phyloP scores from a whole-genome alignment of 1,140 invertebrate species.

The Vanessa tameamea region DNA sequence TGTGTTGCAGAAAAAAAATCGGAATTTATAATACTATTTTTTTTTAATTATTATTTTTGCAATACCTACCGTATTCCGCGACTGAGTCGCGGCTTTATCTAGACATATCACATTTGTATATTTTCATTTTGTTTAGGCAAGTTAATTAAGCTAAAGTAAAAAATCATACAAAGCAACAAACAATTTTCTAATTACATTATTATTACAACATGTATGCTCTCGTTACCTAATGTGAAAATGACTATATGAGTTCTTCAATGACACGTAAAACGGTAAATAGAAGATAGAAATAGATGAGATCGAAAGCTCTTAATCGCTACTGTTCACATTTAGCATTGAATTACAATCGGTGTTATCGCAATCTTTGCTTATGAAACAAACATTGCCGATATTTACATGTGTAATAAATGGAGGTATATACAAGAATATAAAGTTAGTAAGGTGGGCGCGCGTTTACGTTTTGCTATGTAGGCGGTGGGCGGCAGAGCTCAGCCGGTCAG shows the following conservation, averaged over 20 bases:
- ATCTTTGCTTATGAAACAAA: constrained; percentile 22
- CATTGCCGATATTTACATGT: constrained; percentile 11
- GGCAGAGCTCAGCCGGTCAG: constrained; percentile 63
- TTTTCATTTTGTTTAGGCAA: too few species aligned
- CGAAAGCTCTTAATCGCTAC: constrained; percentile 2
- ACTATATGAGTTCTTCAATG: background rate
- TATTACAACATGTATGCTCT: too few species aligned
- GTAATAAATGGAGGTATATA: constrained; percentile 6
- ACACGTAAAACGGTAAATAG: background rate
- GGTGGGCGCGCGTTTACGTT: constrained; percentile 35
- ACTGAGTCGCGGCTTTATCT: too few species aligned
- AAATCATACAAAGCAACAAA: too few species aligned
- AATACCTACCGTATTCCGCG: too few species aligned
- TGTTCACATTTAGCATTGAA: background rate
- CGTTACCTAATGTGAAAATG: background rate
- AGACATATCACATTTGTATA: too few species aligned
- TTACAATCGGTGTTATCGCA: background rate
- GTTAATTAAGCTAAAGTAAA: too few species aligned
- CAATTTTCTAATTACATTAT: too few species aligned
- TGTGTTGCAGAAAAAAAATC: too few species aligned
- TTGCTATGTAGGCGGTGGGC: constrained; percentile 52
- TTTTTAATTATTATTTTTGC: too few species aligned
- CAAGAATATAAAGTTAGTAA: background rate
- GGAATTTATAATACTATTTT: too few species aligned
- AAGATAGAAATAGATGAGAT: background rate